Conservation (phyloP, 2,888 invertebrate species). For the Prionchulus punctatus region DNA sequence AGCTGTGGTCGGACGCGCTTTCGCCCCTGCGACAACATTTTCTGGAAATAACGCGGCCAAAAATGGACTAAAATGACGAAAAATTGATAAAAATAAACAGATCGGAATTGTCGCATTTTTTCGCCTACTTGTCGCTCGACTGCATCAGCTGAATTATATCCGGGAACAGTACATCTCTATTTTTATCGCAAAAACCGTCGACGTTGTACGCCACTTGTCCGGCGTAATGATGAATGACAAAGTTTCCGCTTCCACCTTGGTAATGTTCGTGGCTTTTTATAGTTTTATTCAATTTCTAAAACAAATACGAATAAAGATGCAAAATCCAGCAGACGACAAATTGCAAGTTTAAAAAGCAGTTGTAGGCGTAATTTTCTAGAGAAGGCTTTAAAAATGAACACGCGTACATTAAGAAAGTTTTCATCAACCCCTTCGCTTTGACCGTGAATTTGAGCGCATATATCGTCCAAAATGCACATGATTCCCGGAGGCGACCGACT, state of each 20-base stretch:
- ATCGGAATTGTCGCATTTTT: not conserved
- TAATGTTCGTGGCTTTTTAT: constrained; percentile 45
- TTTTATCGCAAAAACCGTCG: constrained; percentile 51
- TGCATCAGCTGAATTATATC: constrained; percentile 52
- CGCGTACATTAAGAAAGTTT: constrained; percentile 37
- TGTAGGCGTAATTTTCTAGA: too few relatives aligned
- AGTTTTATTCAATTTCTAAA: constrained; percentile 39
- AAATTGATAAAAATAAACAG: constrained; percentile 1
- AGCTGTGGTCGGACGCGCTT: constrained; percentile 48
- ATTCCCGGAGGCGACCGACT: constrained; percentile 46
- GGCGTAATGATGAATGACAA: constrained; percentile 50
- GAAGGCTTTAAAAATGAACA: not conserved
- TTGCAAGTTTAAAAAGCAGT: not conserved
- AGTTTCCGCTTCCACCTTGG: constrained; percentile 42
- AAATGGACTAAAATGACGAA: constrained; percentile 40
- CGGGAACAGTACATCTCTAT: constrained; percentile 49
- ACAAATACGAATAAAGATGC: not conserved
- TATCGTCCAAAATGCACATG: constrained; percentile 50
- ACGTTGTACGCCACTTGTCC: constrained; percentile 48
- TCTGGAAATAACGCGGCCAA: constrained; percentile 46
- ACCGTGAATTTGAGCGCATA: constrained; percentile 52
- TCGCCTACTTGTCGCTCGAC: constrained; percentile 43
- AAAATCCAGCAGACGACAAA: constrained; percentile 15
- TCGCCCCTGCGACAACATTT: constrained; percentile 36
- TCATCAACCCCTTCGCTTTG: constrained; percentile 48